These are phyloP conservation scores for Acyrthosiphon pisum DNA, from an alignment of 1,140 invertebrate genomes.

Conservation along the genomic window DNA sequence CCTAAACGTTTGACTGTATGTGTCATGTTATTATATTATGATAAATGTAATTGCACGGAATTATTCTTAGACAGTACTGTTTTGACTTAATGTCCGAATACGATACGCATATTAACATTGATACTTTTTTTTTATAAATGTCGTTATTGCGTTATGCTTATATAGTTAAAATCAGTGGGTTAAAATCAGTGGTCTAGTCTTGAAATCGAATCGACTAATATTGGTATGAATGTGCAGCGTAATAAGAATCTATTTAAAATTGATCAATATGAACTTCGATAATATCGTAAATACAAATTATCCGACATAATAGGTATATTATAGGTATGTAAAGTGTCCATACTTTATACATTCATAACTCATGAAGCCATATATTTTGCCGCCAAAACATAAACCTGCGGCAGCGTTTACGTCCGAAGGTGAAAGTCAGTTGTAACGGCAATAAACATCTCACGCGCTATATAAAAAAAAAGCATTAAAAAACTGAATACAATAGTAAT, in stretches of 20 bases:
- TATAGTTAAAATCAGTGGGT: background rate
- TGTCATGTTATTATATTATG: background rate
- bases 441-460: constrained; percentile 25
- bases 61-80: background rate
- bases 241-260: background rate
- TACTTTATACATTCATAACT: background rate
- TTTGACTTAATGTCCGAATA: background rate
- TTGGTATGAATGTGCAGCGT: background rate
- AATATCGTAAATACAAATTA: background rate
- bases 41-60: background rate
- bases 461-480: background rate
- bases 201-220: background rate
- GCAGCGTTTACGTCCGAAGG: constrained; percentile 26
- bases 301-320: background rate
- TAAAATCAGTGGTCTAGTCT: background rate
- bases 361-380: background rate
- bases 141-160: background rate
- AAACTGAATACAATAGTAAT: constrained; percentile 7
- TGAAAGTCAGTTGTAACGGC: constrained; percentile 45
- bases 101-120: background rate
- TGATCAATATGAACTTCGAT: background rate
- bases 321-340: background rate
- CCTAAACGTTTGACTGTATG: background rate
- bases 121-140: background rate
- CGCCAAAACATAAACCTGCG: constrained; percentile 31